These are phyloP conservation scores for Zaprionus obscuricornis DNA, from an alignment of 2,888 invertebrate species.

Conservation along the genomic window DNA sequence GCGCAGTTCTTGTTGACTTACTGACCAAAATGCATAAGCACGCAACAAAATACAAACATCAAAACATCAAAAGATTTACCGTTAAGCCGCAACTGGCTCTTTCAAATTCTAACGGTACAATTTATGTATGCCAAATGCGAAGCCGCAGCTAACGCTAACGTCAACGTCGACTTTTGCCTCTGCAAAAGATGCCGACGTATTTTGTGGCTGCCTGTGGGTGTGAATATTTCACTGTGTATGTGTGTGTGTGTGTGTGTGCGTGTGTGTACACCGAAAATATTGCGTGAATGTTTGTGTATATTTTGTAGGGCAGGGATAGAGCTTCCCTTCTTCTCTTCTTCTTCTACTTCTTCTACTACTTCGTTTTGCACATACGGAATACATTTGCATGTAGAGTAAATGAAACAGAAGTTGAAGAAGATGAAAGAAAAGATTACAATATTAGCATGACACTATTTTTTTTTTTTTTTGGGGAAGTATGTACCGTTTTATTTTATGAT, in stretches of 20 bases:
- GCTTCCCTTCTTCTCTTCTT: neutral
- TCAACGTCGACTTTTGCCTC: conserved; percentile 8
- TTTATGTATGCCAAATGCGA: conserved; percentile 54
- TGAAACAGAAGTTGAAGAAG: too few species aligned
- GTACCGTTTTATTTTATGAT: conserved; percentile 4
- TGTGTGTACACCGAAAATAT: conserved; percentile 44
- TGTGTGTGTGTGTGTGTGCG: conserved; percentile 10
- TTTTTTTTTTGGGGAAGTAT: neutral
- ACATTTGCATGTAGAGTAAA: too few species aligned
- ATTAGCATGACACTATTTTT: too few species aligned
- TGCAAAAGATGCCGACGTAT: conserved; percentile 18
- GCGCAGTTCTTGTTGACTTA: conserved; percentile 58
- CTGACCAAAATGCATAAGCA: conserved; percentile 47
- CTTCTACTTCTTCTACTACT: neutral
- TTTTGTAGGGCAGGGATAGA: conserved; percentile 48
- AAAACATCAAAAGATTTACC: conserved; percentile 6
- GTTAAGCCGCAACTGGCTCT: conserved; percentile 21
- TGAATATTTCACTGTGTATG: too few species aligned
- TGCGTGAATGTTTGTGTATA: conserved; percentile 19
- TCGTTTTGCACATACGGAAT: too few species aligned
- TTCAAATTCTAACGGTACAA: conserved; percentile 33
- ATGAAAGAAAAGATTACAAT: too few species aligned
- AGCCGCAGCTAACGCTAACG: conserved; percentile 11
- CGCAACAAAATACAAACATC: neutral
- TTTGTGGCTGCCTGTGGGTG: neutral